phyloP scores from a whole-genome alignment of 2,888 invertebrate species.

The Dione vanillae region DNA sequence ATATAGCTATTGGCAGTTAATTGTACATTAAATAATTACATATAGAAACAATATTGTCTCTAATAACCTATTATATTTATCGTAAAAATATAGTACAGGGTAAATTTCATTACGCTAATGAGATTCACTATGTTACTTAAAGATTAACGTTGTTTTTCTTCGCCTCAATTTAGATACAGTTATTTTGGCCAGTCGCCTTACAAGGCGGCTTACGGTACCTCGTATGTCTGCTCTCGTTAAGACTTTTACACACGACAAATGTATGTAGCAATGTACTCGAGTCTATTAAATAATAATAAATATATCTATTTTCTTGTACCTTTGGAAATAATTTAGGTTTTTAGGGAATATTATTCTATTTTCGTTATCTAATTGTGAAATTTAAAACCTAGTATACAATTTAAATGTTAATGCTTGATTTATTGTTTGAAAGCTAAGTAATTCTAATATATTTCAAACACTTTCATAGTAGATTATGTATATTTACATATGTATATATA shows the following conservation, averaged over 20 bases:
- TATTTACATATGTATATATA: no score
- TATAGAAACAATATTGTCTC: no score
- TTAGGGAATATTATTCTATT: no score
- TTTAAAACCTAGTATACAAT: no score
- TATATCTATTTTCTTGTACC: neutral
- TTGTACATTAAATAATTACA: no score
- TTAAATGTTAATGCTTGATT: no score
- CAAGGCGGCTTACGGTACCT: slow-evolving; percentile 72
- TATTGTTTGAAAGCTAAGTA: no score
- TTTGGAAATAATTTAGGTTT: no score
- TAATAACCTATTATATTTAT: neutral
- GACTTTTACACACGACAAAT: slow-evolving; percentile 51
- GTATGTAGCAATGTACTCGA: slow-evolving; percentile 3
- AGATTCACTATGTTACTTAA: slow-evolving; percentile 54
- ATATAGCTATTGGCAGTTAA: no score
- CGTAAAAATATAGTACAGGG: slow-evolving; percentile 3
- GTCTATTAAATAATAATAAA: neutral
- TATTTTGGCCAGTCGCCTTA: slow-evolving; percentile 70
- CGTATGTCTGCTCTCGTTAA: slow-evolving; percentile 64
- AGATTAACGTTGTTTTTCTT: slow-evolving; percentile 49
- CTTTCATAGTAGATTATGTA: no score
- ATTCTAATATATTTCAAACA: no score
- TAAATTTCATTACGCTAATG: slow-evolving; percentile 54
- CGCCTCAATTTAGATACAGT: slow-evolving; percentile 65
- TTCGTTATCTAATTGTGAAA: no score